phyloP scores from a whole-genome alignment of 2,888 invertebrate genomes.

The Atrina japonica region DNA sequence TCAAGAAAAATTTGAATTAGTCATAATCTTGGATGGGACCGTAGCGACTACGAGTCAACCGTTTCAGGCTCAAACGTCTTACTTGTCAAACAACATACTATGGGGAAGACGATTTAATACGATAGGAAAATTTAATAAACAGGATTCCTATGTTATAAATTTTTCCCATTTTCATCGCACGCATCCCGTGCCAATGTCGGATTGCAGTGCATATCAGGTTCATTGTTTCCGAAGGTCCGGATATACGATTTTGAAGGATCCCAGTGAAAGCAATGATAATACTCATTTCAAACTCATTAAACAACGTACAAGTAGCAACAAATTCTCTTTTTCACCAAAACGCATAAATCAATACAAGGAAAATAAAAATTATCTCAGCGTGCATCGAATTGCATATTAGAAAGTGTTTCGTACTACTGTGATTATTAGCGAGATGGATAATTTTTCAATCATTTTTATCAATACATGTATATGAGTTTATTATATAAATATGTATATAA shows the following conservation, averaged over 20 bases:
- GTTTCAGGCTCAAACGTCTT: constrained; percentile 56
- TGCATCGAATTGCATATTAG: too few relatives aligned
- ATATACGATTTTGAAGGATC: constrained; percentile 6
- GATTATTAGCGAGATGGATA: too few relatives aligned
- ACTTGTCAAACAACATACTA: constrained; percentile 52
- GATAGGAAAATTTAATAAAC: constrained; percentile 37
- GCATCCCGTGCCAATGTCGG: constrained; percentile 45
- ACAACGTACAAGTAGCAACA: neutral
- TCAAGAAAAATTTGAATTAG: constrained; percentile 94
- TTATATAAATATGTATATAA: too few relatives aligned
- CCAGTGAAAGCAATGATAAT: constrained; percentile 1
- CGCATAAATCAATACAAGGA: constrained; percentile 15
- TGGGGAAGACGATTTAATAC: constrained; percentile 57
- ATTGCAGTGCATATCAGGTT: constrained; percentile 45
- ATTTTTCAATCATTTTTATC: too few relatives aligned
- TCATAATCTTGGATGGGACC: constrained; percentile 94
- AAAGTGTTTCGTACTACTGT: too few relatives aligned
- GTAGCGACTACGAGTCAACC: constrained; percentile 84
- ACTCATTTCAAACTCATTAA: constrained; percentile 8
- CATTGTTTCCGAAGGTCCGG: constrained; percentile 11
- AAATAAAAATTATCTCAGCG: constrained; percentile 7
- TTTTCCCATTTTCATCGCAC: constrained; percentile 51
- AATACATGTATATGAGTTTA: too few relatives aligned
- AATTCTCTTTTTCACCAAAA: neutral
- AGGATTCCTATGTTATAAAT: constrained; percentile 44